These are phyloP conservation scores for Emydura subglobosa DNA, from an alignment of 2,113 vertebrate species.

Conservation along the genomic window DNA sequence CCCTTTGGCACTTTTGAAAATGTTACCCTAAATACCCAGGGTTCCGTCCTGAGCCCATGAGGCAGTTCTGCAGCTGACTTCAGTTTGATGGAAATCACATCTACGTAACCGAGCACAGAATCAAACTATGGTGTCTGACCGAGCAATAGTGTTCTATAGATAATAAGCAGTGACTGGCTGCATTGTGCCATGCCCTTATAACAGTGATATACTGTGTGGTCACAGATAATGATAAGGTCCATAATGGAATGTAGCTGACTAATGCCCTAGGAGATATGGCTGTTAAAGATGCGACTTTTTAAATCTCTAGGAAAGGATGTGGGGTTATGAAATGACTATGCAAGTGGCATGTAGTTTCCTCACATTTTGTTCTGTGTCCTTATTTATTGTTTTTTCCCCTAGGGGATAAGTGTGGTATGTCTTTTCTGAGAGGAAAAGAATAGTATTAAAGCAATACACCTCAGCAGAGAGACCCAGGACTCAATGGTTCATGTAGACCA, in stretches of 20 bases:
- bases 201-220: background rate
- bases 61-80: background rate
- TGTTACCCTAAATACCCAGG: background rate
- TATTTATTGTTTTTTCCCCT: background rate
- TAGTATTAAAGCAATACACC: background rate
- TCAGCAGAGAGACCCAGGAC: background rate
- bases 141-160: background rate
- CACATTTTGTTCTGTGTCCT: accelerated
- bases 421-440: background rate
- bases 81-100: background rate
- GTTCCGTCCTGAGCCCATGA: background rate
- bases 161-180: background rate
- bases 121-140: background rate
- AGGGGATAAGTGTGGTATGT: background rate
- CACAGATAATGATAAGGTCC: slow-evolving; percentile 32
- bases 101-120: background rate
- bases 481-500: background rate
- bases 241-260: background rate
- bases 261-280: background rate
- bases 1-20: accelerated
- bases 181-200: accelerated
- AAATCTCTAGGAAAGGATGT: background rate
- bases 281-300: background rate
- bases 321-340: background rate
- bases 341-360: accelerated